Evolutionary conservation across 2,888 invertebrate genomes (phyloP), one percentile per base, ranked within the genome.

Genomic region (Tiliacea aurago): DNA sequence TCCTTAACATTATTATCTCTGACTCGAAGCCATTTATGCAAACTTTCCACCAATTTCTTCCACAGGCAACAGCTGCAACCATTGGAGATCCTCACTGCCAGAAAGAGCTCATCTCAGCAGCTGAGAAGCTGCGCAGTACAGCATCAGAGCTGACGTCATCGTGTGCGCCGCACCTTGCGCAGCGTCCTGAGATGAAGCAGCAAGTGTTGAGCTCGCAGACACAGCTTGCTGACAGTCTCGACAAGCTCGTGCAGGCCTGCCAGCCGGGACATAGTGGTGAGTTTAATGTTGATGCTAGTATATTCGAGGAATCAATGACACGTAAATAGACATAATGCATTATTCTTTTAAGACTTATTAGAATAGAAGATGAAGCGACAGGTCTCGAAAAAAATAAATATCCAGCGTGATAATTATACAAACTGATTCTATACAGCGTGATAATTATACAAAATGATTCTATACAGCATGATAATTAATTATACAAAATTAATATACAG

Each of bases 11-110:
- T 4, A 37, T 4, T 37, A 37, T 37, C 37, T 37, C 37, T 37
- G 37, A 37, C 5, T 37, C 37, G 37, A 37, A 37, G 37, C 37
- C 37, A 37, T 37, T 37, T 28, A 28, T 28, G 28, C 1, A 2
- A 51, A 11, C 11, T 51, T n/a, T 28, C 41, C 41, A 41, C 41
- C 28, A 2, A 28, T 28, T 41, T 41, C 9, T 7, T 41, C 11
- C 20, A 28, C 75, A 92, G 92, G 62, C 91, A 55, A 90, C 91
- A 53, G 88, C 90, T 0, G 70, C 88, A 5, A 86, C 87, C 4
- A 89, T 91, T 5, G 47, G 72, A 0, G 84, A 89, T 4, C 81
- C 87, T 0, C 83, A 75, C 7, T 92, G 92, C 76, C 88, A 87
- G 56, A 71, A 83, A 2, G 76, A 83, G 0, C 64, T 92, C 33